These are phyloP conservation scores for Nothobranchius kuhntae DNA, from an alignment of 2,113 vertebrate genomes.

Conservation along the genomic window DNA sequence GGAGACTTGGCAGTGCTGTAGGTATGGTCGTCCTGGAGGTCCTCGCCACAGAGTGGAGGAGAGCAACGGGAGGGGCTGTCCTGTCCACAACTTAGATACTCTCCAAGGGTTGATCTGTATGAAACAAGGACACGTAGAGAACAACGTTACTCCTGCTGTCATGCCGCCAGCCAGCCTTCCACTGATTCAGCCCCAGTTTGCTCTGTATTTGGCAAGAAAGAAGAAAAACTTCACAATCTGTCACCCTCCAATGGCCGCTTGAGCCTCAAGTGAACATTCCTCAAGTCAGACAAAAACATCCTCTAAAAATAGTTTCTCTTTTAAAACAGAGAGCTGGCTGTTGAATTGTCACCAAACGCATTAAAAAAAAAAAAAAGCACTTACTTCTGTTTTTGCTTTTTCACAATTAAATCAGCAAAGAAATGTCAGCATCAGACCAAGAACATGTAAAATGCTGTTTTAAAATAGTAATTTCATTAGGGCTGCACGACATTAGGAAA, in stretches of 20 bases:
- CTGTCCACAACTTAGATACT: conserved; percentile 87
- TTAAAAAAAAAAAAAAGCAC: too few relatives aligned
- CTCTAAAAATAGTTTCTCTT: conserved; percentile 21
- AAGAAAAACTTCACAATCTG: conserved; percentile 39
- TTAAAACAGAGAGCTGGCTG: conserved; percentile 23
- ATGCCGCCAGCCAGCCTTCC: conserved; percentile 12
- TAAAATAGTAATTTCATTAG: conserved; percentile 7
- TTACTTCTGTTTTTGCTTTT: too few relatives aligned
- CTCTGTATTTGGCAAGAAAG: conserved; percentile 28
- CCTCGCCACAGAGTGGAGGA: conserved; percentile 86
- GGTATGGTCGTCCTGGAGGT: conserved; percentile 95
- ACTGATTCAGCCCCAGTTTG: conserved; percentile 22
- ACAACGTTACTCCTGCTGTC: conserved; percentile 46
- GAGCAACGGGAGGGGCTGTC: conserved; percentile 87
- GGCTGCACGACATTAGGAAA: too few relatives aligned
- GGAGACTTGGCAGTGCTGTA: conserved; percentile 93
- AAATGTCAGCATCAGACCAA: too few relatives aligned
- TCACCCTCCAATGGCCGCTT: conserved; percentile 47
- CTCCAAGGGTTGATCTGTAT: conserved; percentile 78
- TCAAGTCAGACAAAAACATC: conserved; percentile 37
- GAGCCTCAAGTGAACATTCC: conserved; percentile 38
- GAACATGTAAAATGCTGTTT: too few relatives aligned
- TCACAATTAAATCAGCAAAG: too few relatives aligned
- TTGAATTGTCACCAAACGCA: conserved; percentile 27
- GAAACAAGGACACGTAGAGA: conserved; percentile 38